These are phyloP conservation scores for Phengaris arion DNA, from an alignment of 2,888 invertebrate species.

Conservation along the genomic window DNA sequence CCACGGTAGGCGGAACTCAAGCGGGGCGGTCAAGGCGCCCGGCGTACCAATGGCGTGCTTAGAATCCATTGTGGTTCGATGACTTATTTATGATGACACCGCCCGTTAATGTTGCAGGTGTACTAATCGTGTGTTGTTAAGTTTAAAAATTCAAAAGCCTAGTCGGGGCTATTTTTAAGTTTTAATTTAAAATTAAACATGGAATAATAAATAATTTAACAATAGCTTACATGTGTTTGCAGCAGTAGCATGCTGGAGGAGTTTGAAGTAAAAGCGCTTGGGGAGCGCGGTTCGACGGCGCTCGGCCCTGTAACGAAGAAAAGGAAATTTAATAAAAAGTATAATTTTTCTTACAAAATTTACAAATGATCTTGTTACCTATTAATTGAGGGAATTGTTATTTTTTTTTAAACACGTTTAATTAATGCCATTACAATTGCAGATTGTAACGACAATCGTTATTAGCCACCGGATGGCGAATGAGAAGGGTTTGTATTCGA, in stretches of 20 bases:
- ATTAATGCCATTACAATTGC: conserved; percentile 25
- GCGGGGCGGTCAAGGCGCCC: conserved; percentile 62
- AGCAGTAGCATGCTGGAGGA: conserved; percentile 95
- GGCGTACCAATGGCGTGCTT: conserved; percentile 61
- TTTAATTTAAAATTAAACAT: not conserved
- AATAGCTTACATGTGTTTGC: conserved; percentile 89
- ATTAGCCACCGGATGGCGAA: conserved; percentile 34
- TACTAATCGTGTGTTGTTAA: conserved; percentile 44
- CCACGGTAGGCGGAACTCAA: conserved; percentile 64
- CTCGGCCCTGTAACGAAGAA: conserved; percentile 75
- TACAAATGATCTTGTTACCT: not conserved
- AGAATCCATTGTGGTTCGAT: conserved; percentile 41
- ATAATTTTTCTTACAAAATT: conserved; percentile 8
- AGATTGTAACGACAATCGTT: conserved; percentile 22
- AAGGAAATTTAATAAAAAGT: conserved; percentile 35
- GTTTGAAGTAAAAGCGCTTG: conserved; percentile 78
- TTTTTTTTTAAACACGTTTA: not conserved
- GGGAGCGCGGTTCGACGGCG: conserved; percentile 78
- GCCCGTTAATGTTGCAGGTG: conserved; percentile 53
- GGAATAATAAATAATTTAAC: not conserved
- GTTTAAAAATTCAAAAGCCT: conserved; percentile 27
- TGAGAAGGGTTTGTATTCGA: conserved; percentile 49
- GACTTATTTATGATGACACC: conserved; percentile 42
- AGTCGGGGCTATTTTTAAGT: not conserved
- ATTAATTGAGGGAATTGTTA: not conserved